Evolutionary conservation across 2,888 invertebrate genomes (phyloP), one percentile per base, ranked within the genome.

Genomic region (Fragum fragum): DNA sequence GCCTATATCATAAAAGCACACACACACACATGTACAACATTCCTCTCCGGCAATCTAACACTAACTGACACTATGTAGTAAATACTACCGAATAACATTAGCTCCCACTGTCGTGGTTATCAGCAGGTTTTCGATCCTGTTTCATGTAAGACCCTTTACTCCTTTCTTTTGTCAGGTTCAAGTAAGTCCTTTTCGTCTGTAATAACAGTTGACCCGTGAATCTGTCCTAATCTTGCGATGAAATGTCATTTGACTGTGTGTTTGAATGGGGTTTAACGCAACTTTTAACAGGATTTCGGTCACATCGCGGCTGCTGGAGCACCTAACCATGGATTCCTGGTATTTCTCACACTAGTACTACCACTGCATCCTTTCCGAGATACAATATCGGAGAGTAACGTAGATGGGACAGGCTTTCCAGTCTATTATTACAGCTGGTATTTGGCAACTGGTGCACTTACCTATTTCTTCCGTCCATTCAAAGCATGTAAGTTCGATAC

Each of bases 61-160:
- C 57, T 28, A 18, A 57, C 26, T 57, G 57, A 57, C 57, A 57
- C 28, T 57, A 21, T 14, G 28, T 57, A 14, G 57, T 57, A 57
- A 47, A 47, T 47, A 47, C 47, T 47, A 47, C 47, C 16, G 47
- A 18, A 47, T n/a, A 18, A 47, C 47, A 9, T 47, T 47, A 47
- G 47, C n/a, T 47, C n/a, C n/a, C 47, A 14, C 47, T 47, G 47
- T 47, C 47, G 47, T 16, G n/a, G 47, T 47, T 47, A 47, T 47
- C 47, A 47, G 47, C 47, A 47, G 47, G 47, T 47, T 47, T 47
- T 47, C 14, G 47, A 47, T 47, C 47, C 47, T 47, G 47, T 47
- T 47, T 47, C 14, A 47, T n/a, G 47, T 47, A 9, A 47, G 5
- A 18, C 47, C 47, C 47, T 47, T 47, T 16, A 47, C 47, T 47